Percentiles rank a stretch among this genome's conserved stretches.
Evolutionary conservation across 2,113 vertebrate genomes (phyloP).

Genomic region (Fregata magnificens): DNA sequence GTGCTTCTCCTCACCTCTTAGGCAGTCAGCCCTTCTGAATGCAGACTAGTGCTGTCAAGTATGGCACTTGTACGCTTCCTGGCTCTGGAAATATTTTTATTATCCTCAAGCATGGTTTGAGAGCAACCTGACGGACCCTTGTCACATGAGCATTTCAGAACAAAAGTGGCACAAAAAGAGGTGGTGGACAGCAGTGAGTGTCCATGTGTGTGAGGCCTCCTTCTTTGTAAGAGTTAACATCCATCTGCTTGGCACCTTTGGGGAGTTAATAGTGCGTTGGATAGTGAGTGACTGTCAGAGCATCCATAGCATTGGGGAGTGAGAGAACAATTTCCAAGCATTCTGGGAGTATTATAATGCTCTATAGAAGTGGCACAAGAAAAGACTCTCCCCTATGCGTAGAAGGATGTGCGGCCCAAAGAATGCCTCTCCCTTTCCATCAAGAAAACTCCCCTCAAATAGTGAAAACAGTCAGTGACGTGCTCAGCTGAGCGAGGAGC

Average conservation of each 20-base stretch:
- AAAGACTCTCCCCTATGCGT: not conserved
- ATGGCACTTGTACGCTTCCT: not conserved
- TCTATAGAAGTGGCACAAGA: not conserved
- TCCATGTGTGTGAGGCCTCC: not conserved
- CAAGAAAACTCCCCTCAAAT: not conserved
- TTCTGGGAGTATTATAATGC: not conserved
- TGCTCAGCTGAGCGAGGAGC: not conserved
- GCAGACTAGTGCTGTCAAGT: not conserved
- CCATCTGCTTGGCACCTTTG: not conserved
- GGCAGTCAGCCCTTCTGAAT: not conserved
- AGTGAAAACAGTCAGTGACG: not conserved
- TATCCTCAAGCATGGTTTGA: not conserved
- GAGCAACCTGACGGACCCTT: not conserved
- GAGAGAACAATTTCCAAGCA: not conserved
- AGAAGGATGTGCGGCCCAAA: not conserved
- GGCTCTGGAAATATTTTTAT: not conserved
- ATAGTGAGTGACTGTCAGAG: not conserved
- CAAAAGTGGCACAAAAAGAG: not conserved
- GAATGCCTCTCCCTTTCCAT: not conserved
- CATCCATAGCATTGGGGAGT: rapidly evolving
- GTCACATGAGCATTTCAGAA: not conserved
- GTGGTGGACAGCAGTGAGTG: no score
- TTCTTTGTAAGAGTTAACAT: not conserved
- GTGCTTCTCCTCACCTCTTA: not conserved
- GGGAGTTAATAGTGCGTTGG: rapidly evolving